Evolutionary conservation across 2,888 invertebrate genomes (phyloP).

Genomic region (Eristalinus aeneus): DNA sequence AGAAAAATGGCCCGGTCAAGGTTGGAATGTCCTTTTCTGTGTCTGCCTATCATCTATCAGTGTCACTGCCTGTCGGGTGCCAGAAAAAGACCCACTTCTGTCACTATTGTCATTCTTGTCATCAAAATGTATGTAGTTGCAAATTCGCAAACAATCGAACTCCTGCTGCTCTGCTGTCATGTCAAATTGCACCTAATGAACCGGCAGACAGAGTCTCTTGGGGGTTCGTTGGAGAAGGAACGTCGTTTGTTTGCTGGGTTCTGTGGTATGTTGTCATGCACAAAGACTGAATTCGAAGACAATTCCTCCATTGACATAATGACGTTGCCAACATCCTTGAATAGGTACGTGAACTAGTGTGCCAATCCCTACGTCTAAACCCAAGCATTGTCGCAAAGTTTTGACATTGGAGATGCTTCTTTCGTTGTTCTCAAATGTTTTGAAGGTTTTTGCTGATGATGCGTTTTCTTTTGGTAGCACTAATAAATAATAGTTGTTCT

Average conservation of each 20-base stretch:
- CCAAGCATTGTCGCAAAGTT: no score
- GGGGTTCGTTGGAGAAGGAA: not conserved
- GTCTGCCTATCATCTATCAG: not conserved
- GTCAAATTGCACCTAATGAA: not conserved
- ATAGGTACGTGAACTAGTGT: not conserved
- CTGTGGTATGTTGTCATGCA: not conserved
- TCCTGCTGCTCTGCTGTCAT: not conserved
- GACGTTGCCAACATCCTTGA: not conserved
- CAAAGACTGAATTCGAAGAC: not conserved
- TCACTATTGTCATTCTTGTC: not conserved
- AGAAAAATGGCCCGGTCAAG: not conserved
- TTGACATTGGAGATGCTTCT: no score
- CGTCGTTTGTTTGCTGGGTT: not conserved
- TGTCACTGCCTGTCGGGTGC: not conserved
- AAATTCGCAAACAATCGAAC: not conserved
- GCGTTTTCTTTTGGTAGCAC: no score
- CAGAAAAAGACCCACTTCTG: not conserved
- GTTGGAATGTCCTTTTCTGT: not conserved
- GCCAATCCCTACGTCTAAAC: no score
- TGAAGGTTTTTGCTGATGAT: no score
- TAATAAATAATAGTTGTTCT: no score
- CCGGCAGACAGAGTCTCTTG: not conserved
- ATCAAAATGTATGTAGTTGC: not conserved
- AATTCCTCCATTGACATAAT: not conserved
- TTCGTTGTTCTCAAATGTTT: no score